Evolutionary conservation across 2,888 invertebrate genomes (phyloP).

Genomic region (Hedya salicella): DNA sequence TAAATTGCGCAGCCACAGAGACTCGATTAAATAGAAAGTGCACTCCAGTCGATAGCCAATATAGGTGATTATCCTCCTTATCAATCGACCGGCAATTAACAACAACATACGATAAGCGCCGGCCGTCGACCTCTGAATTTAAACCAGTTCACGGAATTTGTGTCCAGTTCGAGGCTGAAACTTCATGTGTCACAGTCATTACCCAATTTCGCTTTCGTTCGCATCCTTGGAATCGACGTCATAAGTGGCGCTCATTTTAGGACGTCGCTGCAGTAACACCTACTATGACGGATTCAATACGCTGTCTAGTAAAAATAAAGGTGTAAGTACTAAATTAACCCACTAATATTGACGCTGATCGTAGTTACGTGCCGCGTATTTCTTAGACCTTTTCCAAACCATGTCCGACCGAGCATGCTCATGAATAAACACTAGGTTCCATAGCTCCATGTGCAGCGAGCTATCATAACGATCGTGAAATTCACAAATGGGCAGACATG

Average conservation of each 20-base stretch:
- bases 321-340: too few species aligned
- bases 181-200: background rate
- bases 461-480: background rate
- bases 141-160: conserved; percentile 28
- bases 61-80: conserved; percentile 10
- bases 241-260: background rate
- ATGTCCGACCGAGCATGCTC: background rate
- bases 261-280: too few species aligned
- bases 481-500: conserved; percentile 12
- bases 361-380: background rate
- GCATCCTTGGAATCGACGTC: background rate
- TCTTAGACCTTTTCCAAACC: background rate
- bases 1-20: background rate
- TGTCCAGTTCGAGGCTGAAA: conserved; percentile 8
- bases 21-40: conserved; percentile 2
- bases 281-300: too few species aligned
- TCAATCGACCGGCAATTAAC: conserved; percentile 31
- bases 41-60: conserved; percentile 5
- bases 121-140: conserved; percentile 29
- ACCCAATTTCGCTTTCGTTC: background rate
- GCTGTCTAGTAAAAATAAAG: too few species aligned
- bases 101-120: conserved; percentile 23
- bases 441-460: background rate
- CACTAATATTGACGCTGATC: too few species aligned
- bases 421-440: background rate